phyloP scores from a whole-genome alignment of 2,113 vertebrate species.

The Boulengeromyrus knoepffleri region DNA sequence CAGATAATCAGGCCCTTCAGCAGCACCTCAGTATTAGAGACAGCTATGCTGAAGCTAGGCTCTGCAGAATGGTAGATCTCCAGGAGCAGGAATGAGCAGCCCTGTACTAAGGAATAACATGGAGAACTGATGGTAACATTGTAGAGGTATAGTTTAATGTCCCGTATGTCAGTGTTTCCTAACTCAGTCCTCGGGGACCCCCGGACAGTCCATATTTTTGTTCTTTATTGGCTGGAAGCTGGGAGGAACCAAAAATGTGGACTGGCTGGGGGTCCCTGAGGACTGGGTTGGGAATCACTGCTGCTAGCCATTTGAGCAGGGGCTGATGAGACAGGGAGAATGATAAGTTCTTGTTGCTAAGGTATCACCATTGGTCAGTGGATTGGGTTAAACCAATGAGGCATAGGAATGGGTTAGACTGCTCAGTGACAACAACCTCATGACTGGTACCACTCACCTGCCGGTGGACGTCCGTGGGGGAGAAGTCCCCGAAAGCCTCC shows the following conservation, averaged over 20 bases:
- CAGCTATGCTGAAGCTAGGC: neutral
- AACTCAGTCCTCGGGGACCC: neutral
- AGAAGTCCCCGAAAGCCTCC: constrained; percentile 96
- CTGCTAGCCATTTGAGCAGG: neutral
- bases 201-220: neutral
- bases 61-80: neutral
- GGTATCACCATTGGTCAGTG: neutral
- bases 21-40: neutral
- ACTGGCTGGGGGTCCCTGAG: neutral
- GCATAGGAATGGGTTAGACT: neutral
- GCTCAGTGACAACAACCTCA: neutral
- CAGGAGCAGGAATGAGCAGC: neutral
- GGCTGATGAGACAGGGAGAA: neutral
- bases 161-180: neutral
- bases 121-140: neutral
- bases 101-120: neutral
- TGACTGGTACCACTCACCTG: constrained; percentile 62
- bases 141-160: neutral
- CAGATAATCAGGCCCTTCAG: neutral
- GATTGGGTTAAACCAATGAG: neutral
- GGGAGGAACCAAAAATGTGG: neutral
- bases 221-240: neutral
- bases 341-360: neutral
- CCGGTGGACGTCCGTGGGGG: constrained; percentile 95
- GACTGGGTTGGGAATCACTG: no score